Evolutionary conservation across 1,140 invertebrate genomes (phyloP), one percentile per base, ranked within the genome.

Genomic region (Drosophila lacertosa): DNA sequence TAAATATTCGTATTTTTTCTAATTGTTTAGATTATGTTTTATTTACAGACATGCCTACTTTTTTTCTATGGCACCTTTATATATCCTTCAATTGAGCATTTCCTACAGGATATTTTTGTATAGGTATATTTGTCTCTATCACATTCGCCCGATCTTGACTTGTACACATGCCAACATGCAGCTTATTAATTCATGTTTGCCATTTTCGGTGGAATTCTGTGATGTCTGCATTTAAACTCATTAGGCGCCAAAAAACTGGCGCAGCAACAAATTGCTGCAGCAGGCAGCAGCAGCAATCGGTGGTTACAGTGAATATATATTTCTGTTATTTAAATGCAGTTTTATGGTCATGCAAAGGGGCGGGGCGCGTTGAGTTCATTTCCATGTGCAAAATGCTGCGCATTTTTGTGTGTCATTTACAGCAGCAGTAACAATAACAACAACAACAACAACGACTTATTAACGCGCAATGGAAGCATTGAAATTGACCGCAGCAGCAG

Each of bases 381-480:
- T 67, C 48, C 58, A 76, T 73, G 63, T 77, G 79, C 80, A 72
- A 73, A 84, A 74, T 84, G 72, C 80, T 73, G 47, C 50, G 54
- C 75, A 78, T 72, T 67, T 72, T 72, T 72, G 54, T 72, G 63
- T 72, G 64, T 67, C 68, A 67, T 72, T 72, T 66, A 60, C 57
- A 62, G 42, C 42, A 53, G n/a, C 73, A 70, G 40, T 44, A 69
- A 15, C 65, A 44, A 11, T 32, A 48, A 13, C 40, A 63, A 29
- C 20, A 57, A 18, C 58, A 69, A 42, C 11, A 45, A 18, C 62
- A 57, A 55, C 48, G 47, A 84, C 77, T 86, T 84, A 84, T 84
- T 84, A 84, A 86, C 81, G 81, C 63, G 81, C 80, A 76, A 76
- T 79, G 81, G 63, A 60, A 80, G 80, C 76, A 48, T 65, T 60